These are phyloP conservation scores for Dreissena polymorpha DNA, from an alignment of 1,140 invertebrate genomes.

Conservation along the genomic window DNA sequence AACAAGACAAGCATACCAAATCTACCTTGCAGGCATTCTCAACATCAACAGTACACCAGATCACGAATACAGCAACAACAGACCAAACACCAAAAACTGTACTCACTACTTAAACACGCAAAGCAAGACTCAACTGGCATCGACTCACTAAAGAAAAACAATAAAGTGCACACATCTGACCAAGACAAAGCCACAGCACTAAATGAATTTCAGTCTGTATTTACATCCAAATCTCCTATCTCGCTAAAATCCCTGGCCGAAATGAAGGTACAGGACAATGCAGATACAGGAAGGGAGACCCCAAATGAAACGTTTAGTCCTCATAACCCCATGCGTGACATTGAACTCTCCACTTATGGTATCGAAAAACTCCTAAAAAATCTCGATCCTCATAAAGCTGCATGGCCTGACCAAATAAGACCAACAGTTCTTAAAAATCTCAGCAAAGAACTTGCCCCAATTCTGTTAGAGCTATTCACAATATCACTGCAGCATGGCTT, in stretches of 20 bases:
- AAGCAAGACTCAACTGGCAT: slow-evolving; percentile 10
- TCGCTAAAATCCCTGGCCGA: background rate
- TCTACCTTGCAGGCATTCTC: background rate
- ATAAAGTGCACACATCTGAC: slow-evolving; percentile 2
- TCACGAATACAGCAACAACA: background rate
- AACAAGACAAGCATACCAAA: slow-evolving; percentile 10
- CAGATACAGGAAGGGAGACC: background rate
- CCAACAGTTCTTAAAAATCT: slow-evolving; percentile 17
- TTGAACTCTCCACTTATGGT: slow-evolving; percentile 18
- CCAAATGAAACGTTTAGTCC: background rate
- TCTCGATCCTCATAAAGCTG: slow-evolving; percentile 29
- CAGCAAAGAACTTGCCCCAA: background rate
- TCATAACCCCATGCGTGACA: slow-evolving; percentile 11
- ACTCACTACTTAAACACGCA: background rate
- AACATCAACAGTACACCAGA: background rate
- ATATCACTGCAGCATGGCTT: background rate
- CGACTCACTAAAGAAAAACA: background rate
- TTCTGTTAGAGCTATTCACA: background rate
- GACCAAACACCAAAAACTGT: slow-evolving; percentile 7
- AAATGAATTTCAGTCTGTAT: slow-evolving; percentile 20
- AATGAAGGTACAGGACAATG: slow-evolving; percentile 21
- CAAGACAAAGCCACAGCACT: background rate
- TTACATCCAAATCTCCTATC: background rate
- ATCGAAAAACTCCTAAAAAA: slow-evolving; percentile 34
- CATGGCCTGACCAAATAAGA: slow-evolving; percentile 28